These are phyloP conservation scores for Goniozus legneri DNA, from an alignment of 1,140 invertebrate species.

Conservation along the genomic window DNA sequence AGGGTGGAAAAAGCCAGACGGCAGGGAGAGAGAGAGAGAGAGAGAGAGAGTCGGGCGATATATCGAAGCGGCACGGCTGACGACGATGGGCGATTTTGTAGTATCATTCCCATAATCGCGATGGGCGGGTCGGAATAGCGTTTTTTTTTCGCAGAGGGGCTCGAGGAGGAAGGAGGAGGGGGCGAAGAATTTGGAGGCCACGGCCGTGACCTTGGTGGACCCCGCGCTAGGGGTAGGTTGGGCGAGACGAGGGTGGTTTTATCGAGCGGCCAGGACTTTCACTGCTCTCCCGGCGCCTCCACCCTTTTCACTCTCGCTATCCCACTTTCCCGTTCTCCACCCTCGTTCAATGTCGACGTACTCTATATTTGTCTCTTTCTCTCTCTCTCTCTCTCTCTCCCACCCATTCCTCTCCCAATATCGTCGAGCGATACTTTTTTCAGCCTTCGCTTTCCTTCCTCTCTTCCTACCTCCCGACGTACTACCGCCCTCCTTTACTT, in stretches of 20 bases:
- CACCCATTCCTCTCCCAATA: no score
- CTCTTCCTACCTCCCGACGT: no score
- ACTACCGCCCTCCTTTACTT: no score
- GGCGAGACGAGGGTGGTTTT: conserved; percentile 25
- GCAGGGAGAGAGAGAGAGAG: conserved; percentile 15
- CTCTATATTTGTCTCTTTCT: neutral
- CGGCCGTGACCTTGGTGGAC: conserved; percentile 48
- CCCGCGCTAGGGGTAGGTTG: conserved; percentile 9
- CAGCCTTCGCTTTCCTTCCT: no score
- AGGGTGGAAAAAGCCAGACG: conserved; percentile 11
- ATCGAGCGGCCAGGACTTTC: conserved; percentile 48
- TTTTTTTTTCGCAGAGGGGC: no score
- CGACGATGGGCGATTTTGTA: neutral
- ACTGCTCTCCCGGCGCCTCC: conserved; percentile 17
- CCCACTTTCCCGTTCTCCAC: neutral
- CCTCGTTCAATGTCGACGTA: no score
- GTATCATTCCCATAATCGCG: neutral
- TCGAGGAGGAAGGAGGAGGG: conserved; percentile 13
- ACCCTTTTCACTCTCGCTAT: neutral
- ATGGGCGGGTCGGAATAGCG: neutral
- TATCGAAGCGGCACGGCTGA: no score
- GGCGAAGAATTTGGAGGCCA: conserved; percentile 31
- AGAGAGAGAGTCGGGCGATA: conserved; percentile 14
- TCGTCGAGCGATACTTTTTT: no score
- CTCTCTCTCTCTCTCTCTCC: neutral